Evolutionary conservation across 2,888 invertebrate species (phyloP), one percentile per base, ranked within the genome.

Genomic region (Argyresthia albistria): DNA sequence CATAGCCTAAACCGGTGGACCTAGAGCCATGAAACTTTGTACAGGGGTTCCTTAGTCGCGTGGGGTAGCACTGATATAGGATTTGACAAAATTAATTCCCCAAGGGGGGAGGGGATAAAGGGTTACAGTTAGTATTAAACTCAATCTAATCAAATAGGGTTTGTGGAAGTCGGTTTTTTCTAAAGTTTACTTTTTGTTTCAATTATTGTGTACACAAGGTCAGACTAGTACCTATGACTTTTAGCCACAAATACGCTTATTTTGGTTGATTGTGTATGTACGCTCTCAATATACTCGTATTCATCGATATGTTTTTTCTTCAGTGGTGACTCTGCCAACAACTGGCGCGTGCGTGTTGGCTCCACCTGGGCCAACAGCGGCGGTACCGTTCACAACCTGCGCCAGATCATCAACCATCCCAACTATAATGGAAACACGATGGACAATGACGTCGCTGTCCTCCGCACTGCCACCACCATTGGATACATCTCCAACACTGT

Each of bases 311-410:
- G 0, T 37, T 49, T 36, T 39, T 49, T 8, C 35, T 16, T 16
- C 50, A 51, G 51, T 11, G 9, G 35, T 4, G 35, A 51, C 45
- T 8, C 10, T 10, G 35, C 45, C 3, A 15, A 10, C 36, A 14
- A 11, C 35, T 51, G 51, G 51, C 51, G 51, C 16, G 35, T 15
- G 6, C 51, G 51, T 36, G 45, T 51, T 11, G 51, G 52, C 36
- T 55, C 55, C 1, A 52, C 50, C 11, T 50, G 12, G 14, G 55
- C 52, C n/a, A 52, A 50, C 52, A 39, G 25, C 46, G 52, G 55
- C 25, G 55, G 55, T 2, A 14, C 39, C 16, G 50, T 51, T 12
- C 51, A 35, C 45, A 35, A 35, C 43, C 7, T 45, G 35, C 4
- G 36, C 9, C 12, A 12, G 3, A 37, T 37, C 51, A 0, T 10